Evolutionary conservation across 2,888 invertebrate genomes (phyloP), one percentile per base, ranked within the genome.

Genomic region (Cetonia aurata): DNA sequence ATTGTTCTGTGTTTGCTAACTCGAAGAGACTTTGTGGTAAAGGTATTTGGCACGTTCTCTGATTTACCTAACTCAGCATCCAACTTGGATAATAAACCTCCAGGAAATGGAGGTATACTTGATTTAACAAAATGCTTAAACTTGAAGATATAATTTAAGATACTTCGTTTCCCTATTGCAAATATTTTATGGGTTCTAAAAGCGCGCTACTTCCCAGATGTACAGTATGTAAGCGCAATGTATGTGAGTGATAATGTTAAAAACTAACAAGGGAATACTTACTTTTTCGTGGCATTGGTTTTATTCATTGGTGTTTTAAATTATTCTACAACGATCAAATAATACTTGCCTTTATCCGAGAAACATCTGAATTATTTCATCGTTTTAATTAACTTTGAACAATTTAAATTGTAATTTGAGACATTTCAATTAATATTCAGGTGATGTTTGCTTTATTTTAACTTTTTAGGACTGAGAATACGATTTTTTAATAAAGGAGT

Each of bases 301-400:
- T 3, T 3, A 3, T 33, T 6, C 3, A 3, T 33, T 3, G 33
- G 33, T 3, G 33, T 3, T 33, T 6, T 33, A 33, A 6, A 33
- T 33, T n/a, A n/a, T n/a, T 6, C 33, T 6, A 33, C 6, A 33
- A 6, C 4, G 6, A 6, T 33, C 33, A 33, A 33, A 3, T 33
- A 33, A 6, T 31, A 48, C 8, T 62, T 13, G 37, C 15, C 37
- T 50, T 37, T 65, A 50, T 17, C 15, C 17, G 10, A 15, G 10
- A 15, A 50, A n/a, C 62, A 19, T 65, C 48, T 50, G 62, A 65
- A 50, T 65, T 65, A 50, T 50, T 65, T 65, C 41, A 19, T 37
- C 41, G 37, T 50, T 65, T 65, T 65, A 33, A 65, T 65, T 65
- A 65, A 65, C 50, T 65, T 65, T 65, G 50, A 65, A 65, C n/a